phyloP scores from a whole-genome alignment of 1,140 invertebrate species.

The Zaprionus kolodkinae region DNA sequence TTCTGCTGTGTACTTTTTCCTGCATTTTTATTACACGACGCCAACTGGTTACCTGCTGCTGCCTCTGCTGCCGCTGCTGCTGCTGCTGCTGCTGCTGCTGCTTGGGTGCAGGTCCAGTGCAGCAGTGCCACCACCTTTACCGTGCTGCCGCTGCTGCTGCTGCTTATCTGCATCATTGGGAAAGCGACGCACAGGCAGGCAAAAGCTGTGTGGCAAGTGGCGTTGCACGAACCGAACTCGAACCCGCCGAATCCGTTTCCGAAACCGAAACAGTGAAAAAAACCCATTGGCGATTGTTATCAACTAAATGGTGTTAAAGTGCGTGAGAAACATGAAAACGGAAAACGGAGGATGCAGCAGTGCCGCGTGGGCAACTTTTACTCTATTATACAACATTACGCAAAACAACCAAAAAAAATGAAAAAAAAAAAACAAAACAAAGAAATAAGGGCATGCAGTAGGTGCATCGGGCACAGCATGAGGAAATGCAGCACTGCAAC shows the following conservation, averaged over 20 bases:
- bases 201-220: conserved; percentile 65
- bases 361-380: conserved; percentile 58
- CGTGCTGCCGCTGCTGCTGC: conserved; percentile 62
- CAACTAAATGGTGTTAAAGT: conserved; percentile 82
- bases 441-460: background rate
- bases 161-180: conserved; percentile 70
- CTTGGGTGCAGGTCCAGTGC: conserved; percentile 71
- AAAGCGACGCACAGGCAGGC: conserved; percentile 52
- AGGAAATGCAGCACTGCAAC: conserved; percentile 41
- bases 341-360: conserved; percentile 14
- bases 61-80: too few species aligned
- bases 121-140: conserved; percentile 62
- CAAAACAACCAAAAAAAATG: conserved; percentile 16
- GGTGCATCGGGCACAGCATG: conserved; percentile 35
- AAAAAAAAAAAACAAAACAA: conserved; percentile 1
- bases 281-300: conserved; percentile 69
- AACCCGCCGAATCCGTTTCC: conserved; percentile 4
- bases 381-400: conserved; percentile 64
- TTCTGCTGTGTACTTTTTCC: conserved; percentile 80
- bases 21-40: conserved; percentile 63
- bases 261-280: conserved; percentile 20
- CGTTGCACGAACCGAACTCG: conserved; percentile 54
- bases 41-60: conserved; percentile 57
- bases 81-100: too few species aligned
- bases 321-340: conserved; percentile 68